These are phyloP conservation scores for Cryptophagus acutangulus DNA, from an alignment of 2,888 invertebrate genomes.

Conservation along the genomic window DNA sequence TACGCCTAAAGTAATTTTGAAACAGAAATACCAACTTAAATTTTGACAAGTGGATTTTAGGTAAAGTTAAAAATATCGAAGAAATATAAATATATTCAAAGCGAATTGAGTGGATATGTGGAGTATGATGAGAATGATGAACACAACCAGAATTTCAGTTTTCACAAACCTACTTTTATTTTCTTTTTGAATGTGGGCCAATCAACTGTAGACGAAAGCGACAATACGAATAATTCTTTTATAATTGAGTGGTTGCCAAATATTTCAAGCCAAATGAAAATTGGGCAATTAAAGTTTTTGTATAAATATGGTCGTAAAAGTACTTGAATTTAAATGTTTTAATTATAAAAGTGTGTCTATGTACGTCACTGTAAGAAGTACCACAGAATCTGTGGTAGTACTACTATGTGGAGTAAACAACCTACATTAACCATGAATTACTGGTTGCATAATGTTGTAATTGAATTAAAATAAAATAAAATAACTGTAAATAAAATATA, in stretches of 20 bases:
- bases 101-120: constrained; percentile 55
- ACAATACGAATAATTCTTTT: constrained; percentile 56
- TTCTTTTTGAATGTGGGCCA: constrained; percentile 50
- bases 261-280: constrained; percentile 61
- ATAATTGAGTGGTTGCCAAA: constrained; percentile 74
- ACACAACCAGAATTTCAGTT: constrained; percentile 42
- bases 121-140: constrained; percentile 35
- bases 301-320: constrained; percentile 65
- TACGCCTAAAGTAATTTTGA: constrained; percentile 52
- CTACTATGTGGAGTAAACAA: no score
- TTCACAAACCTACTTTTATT: constrained; percentile 33
- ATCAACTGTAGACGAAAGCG: constrained; percentile 42
- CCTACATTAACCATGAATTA: no score
- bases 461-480: no score
- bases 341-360: no score
- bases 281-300: constrained; percentile 67
- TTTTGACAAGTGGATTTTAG: constrained; percentile 40
- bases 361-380: no score
- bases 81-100: constrained; percentile 61
- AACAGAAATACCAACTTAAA: no score
- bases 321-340: constrained; percentile 29
- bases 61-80: constrained; percentile 60
- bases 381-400: no score
- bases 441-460: no score
- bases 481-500: no score